Evolutionary conservation across 1,140 invertebrate species (phyloP), one percentile per base, ranked within the genome.

Genomic region (Drosophila azteca): DNA sequence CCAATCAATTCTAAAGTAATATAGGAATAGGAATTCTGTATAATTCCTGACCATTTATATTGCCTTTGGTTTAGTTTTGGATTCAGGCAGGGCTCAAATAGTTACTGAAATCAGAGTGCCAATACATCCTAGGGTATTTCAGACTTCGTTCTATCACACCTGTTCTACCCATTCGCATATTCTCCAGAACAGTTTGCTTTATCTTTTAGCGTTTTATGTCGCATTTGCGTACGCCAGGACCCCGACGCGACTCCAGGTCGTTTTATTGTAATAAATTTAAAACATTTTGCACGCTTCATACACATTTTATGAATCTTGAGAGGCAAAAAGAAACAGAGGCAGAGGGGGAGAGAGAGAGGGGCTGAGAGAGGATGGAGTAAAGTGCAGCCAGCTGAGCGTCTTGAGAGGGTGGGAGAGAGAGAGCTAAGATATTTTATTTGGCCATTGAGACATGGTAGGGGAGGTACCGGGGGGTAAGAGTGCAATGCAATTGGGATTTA

Each of bases 201-300:
- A 81, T 87, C 79, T 88, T 83, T 82, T 69, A 88, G 83, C 83
- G 75, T 87, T 85, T 85, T 87, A 82, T 88, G 83, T 87, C 83
- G 83, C 79, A 88, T 87, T 87, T 87, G 83, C 83, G 83, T 88
- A 82, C 57, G 61, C 64, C 44, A 50, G 64, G 51, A 39, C 35
- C 9, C 35, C 35, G 67, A 65, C 69, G 46, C 68, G 66, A 70
- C 68, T 66, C 68, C 79, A 85, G 81, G 75, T 88, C 79, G 79
- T 88, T 75, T 88, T 83, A 89, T 87, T 87, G 83, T 87, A 87
- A 87, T 87, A 87, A 87, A 88, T 87, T 87, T 87, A 83, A 87
- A 88, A 87, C 83, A 87, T 88, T 87, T 87, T 88, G 83, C 78
- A 82, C 83, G 71, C 70, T 74, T 84, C 84, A 87, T 87, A 83